Evolutionary conservation across 1,140 invertebrate genomes (phyloP).

Genomic region (Leptinotarsa defecta): DNA sequence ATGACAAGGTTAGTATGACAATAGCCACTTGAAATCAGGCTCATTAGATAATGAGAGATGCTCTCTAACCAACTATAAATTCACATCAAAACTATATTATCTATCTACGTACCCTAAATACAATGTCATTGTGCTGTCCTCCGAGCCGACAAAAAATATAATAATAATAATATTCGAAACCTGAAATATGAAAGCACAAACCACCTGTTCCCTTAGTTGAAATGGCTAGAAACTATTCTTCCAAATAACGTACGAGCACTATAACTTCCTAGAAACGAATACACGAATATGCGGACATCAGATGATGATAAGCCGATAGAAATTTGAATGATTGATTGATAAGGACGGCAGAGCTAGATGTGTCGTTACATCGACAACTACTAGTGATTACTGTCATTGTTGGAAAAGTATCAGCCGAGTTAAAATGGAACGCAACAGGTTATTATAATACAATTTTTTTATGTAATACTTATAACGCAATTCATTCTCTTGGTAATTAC

Average conservation of each 20-base stretch:
- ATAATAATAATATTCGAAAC: conserved; percentile 8
- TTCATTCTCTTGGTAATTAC: no score
- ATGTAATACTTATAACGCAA: neutral
- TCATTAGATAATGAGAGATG: neutral
- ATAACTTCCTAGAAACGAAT: neutral
- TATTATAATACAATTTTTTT: neutral
- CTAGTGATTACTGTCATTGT: neutral
- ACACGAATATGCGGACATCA: neutral
- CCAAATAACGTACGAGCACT: neutral
- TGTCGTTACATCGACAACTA: neutral
- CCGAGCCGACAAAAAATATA: neutral
- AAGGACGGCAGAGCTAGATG: neutral
- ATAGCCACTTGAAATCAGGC: no score
- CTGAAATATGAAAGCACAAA: conserved; percentile 17
- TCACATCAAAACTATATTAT: neutral
- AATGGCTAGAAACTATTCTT: neutral
- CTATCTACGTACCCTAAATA: conserved; percentile 18
- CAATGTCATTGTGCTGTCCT: conserved; percentile 11
- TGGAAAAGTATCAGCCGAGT: neutral
- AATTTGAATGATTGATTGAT: neutral
- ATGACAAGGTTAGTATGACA: no score
- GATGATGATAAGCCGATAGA: neutral
- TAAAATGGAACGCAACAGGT: neutral
- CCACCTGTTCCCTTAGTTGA: neutral
- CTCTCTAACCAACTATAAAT: neutral